Evolutionary conservation across 2,888 invertebrate genomes (phyloP).

Genomic region (Oligia latruncula): DNA sequence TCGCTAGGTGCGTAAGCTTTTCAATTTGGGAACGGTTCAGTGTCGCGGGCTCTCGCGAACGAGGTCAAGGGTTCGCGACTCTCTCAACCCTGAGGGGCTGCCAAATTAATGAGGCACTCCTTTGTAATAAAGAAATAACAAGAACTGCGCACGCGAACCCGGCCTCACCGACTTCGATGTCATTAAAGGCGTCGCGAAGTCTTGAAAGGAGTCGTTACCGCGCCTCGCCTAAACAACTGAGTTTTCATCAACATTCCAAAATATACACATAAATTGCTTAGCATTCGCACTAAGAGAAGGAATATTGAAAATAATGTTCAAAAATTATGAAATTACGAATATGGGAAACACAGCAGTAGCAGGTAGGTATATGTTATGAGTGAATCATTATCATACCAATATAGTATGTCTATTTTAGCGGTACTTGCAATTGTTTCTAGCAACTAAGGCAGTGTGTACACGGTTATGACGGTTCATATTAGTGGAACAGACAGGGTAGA

Average conservation of each 20-base stretch:
- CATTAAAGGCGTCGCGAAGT: conserved; percentile 88
- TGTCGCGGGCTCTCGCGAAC: conserved; percentile 86
- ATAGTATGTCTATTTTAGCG: conserved; percentile 43
- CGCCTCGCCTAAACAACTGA: conserved; percentile 86
- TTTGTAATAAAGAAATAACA: conserved; percentile 91
- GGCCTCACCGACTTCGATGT: conserved; percentile 85
- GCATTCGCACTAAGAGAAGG: conserved; percentile 68
- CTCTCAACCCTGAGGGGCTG: conserved; percentile 89
- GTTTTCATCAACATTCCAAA: conserved; percentile 81
- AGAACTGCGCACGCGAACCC: conserved; percentile 90
- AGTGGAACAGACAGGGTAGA: conserved; percentile 76
- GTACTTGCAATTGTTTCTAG: conserved; percentile 58
- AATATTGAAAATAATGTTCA: conserved; percentile 62
- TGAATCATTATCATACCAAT: conserved; percentile 19
- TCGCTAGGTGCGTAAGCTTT: conserved; percentile 88
- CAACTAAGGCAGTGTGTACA: conserved; percentile 65
- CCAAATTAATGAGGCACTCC: conserved; percentile 91
- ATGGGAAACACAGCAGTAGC: not conserved
- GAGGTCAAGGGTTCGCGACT: conserved; percentile 89
- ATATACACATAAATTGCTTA: conserved; percentile 76
- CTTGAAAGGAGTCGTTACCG: conserved; percentile 86
- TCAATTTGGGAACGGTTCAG: conserved; percentile 81
- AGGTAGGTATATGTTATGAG: not conserved
- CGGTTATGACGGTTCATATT: conserved; percentile 73
- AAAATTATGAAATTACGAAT: conserved; percentile 44